These are phyloP conservation scores for Archivesica marissinica DNA, from an alignment of 1,140 invertebrate genomes.

Conservation along the genomic window DNA sequence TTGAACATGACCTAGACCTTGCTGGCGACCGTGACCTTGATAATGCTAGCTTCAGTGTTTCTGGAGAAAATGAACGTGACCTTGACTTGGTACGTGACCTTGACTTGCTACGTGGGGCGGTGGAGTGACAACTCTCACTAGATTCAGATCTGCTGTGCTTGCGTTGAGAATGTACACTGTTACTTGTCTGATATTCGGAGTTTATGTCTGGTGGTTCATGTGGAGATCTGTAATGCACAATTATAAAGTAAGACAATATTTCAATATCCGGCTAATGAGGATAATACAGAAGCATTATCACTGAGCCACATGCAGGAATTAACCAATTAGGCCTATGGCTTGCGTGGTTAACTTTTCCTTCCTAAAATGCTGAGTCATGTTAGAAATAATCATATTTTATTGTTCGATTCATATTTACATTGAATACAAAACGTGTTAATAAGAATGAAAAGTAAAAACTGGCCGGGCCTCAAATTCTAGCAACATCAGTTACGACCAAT, in stretches of 20 bases:
- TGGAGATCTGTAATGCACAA: constrained; percentile 7
- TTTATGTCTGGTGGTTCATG: neutral
- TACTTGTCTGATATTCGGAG: neutral
- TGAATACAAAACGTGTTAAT: too few relatives aligned
- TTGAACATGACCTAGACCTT: constrained; percentile 60
- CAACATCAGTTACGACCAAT: too few relatives aligned
- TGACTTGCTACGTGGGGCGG: constrained; percentile 17
- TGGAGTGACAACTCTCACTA: constrained; percentile 6
- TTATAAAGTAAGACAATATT: neutral
- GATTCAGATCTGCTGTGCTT: neutral
- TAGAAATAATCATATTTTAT: neutral
- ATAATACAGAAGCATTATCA: neutral
- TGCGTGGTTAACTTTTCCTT: neutral
- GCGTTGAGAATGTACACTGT: neutral
- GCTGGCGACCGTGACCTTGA: constrained; percentile 63
- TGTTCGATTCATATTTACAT: neutral
- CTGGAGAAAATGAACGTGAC: constrained; percentile 64
- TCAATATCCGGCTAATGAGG: neutral
- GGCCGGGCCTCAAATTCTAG: too few relatives aligned
- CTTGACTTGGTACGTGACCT: constrained; percentile 64
- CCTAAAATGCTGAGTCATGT: neutral
- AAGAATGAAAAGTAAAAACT: too few relatives aligned
- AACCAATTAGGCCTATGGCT: too few relatives aligned
- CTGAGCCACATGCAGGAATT: neutral
- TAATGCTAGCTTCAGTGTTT: constrained; percentile 41